Evolutionary conservation across 2,797 vertebrate genomes (phyloP).

Genomic region (Gallinago stenura): DNA sequence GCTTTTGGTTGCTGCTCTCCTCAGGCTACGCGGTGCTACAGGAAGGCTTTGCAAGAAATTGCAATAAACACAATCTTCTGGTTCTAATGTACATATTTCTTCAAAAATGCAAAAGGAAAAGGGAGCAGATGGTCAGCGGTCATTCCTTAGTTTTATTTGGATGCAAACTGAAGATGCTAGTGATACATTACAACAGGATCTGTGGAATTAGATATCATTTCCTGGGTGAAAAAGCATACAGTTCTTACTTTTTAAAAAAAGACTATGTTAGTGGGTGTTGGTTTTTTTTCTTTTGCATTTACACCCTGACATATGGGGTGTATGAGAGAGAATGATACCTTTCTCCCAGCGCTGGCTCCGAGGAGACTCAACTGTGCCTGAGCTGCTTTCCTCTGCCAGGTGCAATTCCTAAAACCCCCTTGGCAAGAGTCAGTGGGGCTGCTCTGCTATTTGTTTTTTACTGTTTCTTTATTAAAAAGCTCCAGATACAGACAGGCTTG

Average conservation of each 20-base stretch:
- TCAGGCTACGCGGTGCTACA: not conserved
- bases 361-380: not conserved
- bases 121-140: not conserved
- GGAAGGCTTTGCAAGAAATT: not conserved
- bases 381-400: conserved; percentile 63
- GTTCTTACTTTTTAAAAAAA: not conserved
- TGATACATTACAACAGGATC: not conserved
- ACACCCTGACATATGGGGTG: not conserved
- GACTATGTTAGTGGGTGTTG: not conserved
- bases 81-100: not conserved
- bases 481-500: not conserved
- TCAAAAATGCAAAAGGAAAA: not conserved
- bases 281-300: not conserved
- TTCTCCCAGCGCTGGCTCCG: not conserved
- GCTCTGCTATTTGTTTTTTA: conserved; percentile 51
- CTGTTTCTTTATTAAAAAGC: conserved; percentile 54
- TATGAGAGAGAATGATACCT: not conserved
- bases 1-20: not conserved
- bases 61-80: not conserved
- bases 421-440: conserved; percentile 56
- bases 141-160: not conserved
- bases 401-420: conserved; percentile 62
- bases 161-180: not conserved
- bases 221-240: not conserved
- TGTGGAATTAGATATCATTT: not conserved